Conservation (phyloP, 2,113 vertebrate species). For the Gavialis gangeticus region DNA sequence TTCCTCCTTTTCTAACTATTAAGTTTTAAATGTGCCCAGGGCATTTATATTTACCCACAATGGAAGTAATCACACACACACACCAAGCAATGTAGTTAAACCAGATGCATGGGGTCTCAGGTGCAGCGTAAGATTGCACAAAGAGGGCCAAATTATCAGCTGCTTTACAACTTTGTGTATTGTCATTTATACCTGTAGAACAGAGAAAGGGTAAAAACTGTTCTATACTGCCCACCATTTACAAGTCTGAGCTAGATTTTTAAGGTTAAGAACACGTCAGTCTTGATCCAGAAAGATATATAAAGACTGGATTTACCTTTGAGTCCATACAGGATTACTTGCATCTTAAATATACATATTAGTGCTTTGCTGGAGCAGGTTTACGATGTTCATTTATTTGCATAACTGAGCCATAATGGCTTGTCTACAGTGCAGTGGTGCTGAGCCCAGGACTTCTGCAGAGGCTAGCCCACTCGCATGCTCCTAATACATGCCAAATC, state of each 20-base stretch:
- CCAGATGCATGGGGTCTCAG: fast-evolving
- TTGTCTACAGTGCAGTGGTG: no score
- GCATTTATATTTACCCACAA: background rate
- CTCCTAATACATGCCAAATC: no score
- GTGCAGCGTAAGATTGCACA: fast-evolving
- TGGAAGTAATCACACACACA: background rate
- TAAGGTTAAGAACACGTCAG: background rate
- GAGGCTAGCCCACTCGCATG: no score
- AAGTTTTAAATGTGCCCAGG: no score
- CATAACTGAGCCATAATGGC: background rate
- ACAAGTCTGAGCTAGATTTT: background rate
- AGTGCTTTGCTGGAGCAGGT: fast-evolving
- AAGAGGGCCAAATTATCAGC: background rate
- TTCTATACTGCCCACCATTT: fast-evolving
- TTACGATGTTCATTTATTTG: background rate
- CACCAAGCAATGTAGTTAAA: background rate
- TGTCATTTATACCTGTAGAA: background rate
- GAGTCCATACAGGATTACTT: background rate
- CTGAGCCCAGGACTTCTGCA: background rate
- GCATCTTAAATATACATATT: background rate
- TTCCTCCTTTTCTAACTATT: fast-evolving
- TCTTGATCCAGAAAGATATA: background rate
- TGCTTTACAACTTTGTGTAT: background rate
- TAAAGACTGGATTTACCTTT: background rate
- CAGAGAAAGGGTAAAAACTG: background rate